These are phyloP conservation scores for Sinosuthora webbiana DNA, from an alignment of 2,113 vertebrate species.

Conservation along the genomic window DNA sequence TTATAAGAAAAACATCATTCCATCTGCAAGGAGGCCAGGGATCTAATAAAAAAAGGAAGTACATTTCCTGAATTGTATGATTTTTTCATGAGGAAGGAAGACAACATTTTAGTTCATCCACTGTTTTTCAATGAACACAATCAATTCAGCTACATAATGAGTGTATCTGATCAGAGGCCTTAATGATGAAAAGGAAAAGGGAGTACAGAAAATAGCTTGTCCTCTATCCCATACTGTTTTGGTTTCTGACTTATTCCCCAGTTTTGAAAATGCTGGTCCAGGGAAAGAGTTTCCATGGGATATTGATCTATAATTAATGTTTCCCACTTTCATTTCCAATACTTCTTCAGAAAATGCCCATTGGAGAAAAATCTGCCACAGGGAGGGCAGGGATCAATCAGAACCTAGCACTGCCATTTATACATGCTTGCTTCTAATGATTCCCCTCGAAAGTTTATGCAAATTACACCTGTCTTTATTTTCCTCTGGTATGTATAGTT, in stretches of 20 bases:
- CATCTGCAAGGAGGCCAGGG: neutral
- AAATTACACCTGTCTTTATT: neutral
- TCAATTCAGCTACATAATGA: neutral
- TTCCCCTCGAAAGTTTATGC: neutral
- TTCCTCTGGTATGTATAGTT: neutral
- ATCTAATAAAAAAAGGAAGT: neutral
- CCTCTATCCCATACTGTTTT: neutral
- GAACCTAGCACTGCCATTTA: neutral
- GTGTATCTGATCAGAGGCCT: neutral
- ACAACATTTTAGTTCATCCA: neutral
- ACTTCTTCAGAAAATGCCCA: neutral
- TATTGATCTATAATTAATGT: neutral
- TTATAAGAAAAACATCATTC: neutral
- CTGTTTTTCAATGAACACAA: neutral
- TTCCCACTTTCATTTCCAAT: neutral
- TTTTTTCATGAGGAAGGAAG: neutral
- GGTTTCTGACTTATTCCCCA: neutral
- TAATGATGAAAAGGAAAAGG: neutral
- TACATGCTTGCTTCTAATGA: neutral
- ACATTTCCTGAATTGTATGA: neutral
- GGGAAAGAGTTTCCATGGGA: neutral
- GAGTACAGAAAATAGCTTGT: neutral
- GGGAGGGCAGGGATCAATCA: neutral
- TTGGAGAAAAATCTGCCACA: neutral
- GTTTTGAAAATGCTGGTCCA: neutral